Conservation (phyloP, 2,888 invertebrate species). For the Cotesia congregata region DNA sequence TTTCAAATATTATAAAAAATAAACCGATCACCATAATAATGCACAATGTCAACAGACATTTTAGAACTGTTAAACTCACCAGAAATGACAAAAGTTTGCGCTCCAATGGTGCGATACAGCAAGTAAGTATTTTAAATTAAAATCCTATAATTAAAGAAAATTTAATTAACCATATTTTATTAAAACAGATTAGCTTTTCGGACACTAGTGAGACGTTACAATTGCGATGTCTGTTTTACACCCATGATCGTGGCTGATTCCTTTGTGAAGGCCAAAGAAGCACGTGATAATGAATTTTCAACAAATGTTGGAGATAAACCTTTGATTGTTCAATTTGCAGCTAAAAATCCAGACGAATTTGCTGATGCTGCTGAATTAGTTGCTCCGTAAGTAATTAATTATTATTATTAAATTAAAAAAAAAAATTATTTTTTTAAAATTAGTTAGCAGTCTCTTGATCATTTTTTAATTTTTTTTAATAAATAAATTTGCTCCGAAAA, state of each 20-base stretch:
- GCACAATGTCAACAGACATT: constrained; percentile 70
- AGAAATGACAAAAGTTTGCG: constrained; percentile 81
- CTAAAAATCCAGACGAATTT: constrained; percentile 86
- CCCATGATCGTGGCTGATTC: constrained; percentile 98
- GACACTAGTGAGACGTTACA: constrained; percentile 81
- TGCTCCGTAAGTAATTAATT: constrained; percentile 75
- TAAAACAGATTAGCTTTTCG: constrained; percentile 73
- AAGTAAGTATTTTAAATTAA: constrained; percentile 73
- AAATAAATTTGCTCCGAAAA: not conserved
- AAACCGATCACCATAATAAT: not conserved
- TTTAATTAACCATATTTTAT: not conserved
- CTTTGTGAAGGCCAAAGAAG: constrained; percentile 89
- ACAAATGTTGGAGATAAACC: constrained; percentile 84
- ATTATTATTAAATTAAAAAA: no score
- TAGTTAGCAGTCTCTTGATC: no score
- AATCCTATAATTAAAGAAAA: not conserved
- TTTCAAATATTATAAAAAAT: not conserved
- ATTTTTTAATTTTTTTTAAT: not conserved
- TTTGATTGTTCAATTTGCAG: constrained; percentile 94
- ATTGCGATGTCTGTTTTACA: constrained; percentile 91
- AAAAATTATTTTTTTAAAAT: no score
- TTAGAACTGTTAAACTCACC: constrained; percentile 77
- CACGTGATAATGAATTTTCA: constrained; percentile 86
- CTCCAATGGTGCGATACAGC: constrained; percentile 97
- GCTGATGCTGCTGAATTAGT: constrained; percentile 87